Evolutionary conservation across 2,113 vertebrate genomes (phyloP).

Genomic region (Seriola dumerili): DNA sequence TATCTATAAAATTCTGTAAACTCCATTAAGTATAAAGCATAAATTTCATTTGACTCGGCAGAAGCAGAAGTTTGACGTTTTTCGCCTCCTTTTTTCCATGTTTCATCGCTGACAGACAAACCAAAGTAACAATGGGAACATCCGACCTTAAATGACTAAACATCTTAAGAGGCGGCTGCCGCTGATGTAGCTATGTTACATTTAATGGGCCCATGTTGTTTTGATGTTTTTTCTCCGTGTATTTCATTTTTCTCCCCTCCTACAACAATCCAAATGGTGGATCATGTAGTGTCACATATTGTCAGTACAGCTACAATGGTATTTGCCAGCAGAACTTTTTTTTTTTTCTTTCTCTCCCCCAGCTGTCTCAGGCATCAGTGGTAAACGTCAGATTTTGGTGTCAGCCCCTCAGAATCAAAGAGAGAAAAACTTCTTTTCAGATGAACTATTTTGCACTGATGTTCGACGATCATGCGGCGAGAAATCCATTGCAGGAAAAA

Average conservation of each 20-base stretch:
- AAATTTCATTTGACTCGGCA: not conserved
- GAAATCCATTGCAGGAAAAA: constrained; percentile 19
- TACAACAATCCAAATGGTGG: constrained; percentile 19
- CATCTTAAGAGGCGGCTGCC: not conserved
- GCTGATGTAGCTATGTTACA: not conserved
- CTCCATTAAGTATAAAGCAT: not conserved
- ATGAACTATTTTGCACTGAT: constrained; percentile 27
- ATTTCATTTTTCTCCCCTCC: not conserved
- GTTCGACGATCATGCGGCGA: constrained; percentile 22
- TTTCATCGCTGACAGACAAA: constrained; percentile 18
- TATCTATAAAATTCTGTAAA: not conserved
- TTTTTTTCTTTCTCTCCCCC: not conserved
- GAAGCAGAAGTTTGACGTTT: constrained; percentile 15
- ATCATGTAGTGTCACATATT: constrained; percentile 32
- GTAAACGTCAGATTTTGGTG: constrained; percentile 50
- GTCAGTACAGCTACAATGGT: constrained; percentile 29
- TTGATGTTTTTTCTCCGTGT: constrained; percentile 2
- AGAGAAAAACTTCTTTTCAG: constrained; percentile 23
- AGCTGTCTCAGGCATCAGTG: constrained; percentile 28
- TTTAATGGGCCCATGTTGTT: constrained; percentile 20
- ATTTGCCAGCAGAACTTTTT: constrained; percentile 26
- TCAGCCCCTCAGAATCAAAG: constrained; percentile 52
- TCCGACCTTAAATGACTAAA: not conserved
- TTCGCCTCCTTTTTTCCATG: not conserved
- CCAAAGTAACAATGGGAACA: constrained; percentile 12